Percentiles rank a stretch among this genome's conserved stretches.
Evolutionary conservation across 2,113 vertebrate genomes (phyloP).

Genomic region (Perognathus longimembris): DNA sequence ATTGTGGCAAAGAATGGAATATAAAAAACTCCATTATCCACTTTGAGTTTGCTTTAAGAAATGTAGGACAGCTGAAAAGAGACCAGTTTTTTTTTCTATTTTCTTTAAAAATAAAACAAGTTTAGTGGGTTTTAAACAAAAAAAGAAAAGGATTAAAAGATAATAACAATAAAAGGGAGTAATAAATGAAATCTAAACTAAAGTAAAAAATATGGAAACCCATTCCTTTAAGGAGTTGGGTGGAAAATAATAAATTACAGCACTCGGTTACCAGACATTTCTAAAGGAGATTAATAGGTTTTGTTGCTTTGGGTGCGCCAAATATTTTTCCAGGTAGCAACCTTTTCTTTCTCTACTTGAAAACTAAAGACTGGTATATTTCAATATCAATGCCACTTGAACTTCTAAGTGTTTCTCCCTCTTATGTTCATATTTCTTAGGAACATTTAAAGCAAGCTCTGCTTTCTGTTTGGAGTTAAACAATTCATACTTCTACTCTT

Average conservation of each 20-base stretch:
- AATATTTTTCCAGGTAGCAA: not conserved
- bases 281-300: not conserved
- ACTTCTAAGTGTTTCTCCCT: not conserved
- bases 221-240: not conserved
- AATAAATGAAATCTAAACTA: not conserved
- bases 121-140: slow-evolving; percentile 22
- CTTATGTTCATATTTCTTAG: not conserved
- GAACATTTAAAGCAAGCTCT: slow-evolving; percentile 35
- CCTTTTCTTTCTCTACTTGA: not conserved
- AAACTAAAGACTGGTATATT: not conserved
- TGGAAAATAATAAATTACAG: not conserved
- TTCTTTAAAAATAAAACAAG: not conserved
- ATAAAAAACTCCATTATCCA: slow-evolving; percentile 19
- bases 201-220: slow-evolving; percentile 10
- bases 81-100: slow-evolving; percentile 8
- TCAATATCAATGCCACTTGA: not conserved
- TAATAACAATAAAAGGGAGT: slow-evolving; percentile 20
- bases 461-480: not conserved
- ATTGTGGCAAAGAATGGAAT: not conserved
- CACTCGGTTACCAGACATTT: not conserved
- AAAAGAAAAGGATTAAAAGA: not conserved
- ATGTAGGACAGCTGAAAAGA: not conserved
- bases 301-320: not conserved
- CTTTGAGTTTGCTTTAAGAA: slow-evolving; percentile 30
- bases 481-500: not conserved